Evolutionary conservation across 2,888 invertebrate species (phyloP).

Genomic region (Catonia carolina): DNA sequence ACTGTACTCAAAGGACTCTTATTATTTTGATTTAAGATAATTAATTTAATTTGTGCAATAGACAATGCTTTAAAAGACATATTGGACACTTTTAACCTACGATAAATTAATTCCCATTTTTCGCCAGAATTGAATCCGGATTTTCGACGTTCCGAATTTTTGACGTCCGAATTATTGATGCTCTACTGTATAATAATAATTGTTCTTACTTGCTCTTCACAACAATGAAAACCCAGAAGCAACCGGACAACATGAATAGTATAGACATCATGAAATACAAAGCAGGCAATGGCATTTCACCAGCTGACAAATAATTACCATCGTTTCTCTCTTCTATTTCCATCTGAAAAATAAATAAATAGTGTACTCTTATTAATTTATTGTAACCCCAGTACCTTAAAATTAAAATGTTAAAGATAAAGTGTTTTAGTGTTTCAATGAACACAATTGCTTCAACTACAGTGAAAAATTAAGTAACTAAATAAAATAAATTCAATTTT

Average conservation of each 20-base stretch:
- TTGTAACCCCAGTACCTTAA: neutral
- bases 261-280: conserved; percentile 88
- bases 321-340: conserved; percentile 81
- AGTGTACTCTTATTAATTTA: neutral
- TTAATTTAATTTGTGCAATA: no score
- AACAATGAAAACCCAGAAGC: conserved; percentile 87
- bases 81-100: no score
- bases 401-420: conserved; percentile 6
- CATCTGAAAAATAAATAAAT: conserved; percentile 50
- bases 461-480: neutral
- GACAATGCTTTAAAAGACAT: no score
- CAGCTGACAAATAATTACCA: conserved; percentile 85
- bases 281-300: conserved; percentile 91
- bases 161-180: no score
- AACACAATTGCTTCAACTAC: neutral
- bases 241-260: conserved; percentile 80
- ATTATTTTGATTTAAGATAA: no score
- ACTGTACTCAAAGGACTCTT: no score
- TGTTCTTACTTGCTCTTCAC: conserved; percentile 60
- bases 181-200: no score
- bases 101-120: no score
- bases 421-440: no score
- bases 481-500: no score
- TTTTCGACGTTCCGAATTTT: no score
- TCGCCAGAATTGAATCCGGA: no score